phyloP scores from a whole-genome alignment of 2,888 invertebrate genomes.

The Melipona bicolor region DNA sequence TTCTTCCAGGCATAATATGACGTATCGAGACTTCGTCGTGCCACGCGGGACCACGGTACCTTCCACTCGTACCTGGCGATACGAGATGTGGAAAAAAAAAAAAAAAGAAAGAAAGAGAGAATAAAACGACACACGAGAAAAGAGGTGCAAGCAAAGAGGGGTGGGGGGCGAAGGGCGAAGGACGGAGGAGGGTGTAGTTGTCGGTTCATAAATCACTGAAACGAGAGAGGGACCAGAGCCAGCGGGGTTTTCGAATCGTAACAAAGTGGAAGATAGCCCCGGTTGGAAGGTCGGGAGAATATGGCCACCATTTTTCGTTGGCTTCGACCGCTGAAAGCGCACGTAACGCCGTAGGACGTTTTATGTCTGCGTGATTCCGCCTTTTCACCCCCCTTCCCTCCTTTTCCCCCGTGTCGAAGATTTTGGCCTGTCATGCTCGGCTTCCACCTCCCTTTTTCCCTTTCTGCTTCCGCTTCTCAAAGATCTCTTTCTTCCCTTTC shows the following conservation, averaged over 20 bases:
- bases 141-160: background rate
- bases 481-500: background rate
- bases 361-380: slow-evolving; percentile 70
- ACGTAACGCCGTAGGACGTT: slow-evolving; percentile 68
- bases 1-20: slow-evolving; percentile 70
- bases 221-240: slow-evolving; percentile 57
- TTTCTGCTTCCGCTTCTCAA: background rate
- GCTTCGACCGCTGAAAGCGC: slow-evolving; percentile 70
- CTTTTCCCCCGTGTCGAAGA: slow-evolving; percentile 46
- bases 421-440: slow-evolving; percentile 66
- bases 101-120: slow-evolving; percentile 38
- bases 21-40: slow-evolving; percentile 64
- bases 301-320: slow-evolving; percentile 72
- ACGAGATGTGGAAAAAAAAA: slow-evolving; percentile 42
- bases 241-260: slow-evolving; percentile 76
- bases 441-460: slow-evolving; percentile 14
- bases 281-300: slow-evolving; percentile 66
- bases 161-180: background rate
- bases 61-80: slow-evolving; percentile 37
- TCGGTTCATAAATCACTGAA: slow-evolving; percentile 66
- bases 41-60: slow-evolving; percentile 51
- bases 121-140: background rate
- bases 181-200: slow-evolving; percentile 46
- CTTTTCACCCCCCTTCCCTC: slow-evolving; percentile 37
- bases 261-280: slow-evolving; percentile 73